A percentile compares a stretch with the other conserved stretches of the same genome.
These are phyloP conservation scores for Anneissia japonica DNA, from an alignment of 35 echinoderm and acorn worm genomes.

Conservation along the genomic window DNA sequence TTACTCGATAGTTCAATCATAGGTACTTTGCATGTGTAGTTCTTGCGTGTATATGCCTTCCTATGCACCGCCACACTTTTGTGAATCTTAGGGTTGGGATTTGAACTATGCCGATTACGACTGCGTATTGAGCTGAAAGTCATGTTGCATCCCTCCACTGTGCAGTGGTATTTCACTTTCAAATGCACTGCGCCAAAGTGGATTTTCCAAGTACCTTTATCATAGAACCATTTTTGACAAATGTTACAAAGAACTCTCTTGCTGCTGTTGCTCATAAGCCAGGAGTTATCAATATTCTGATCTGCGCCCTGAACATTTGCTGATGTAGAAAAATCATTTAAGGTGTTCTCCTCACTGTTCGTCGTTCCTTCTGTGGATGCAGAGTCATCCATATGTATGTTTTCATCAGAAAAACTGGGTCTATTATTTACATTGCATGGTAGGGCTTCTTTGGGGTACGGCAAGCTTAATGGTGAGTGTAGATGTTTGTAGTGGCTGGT, in stretches of 20 bases:
- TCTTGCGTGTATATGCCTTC: neutral
- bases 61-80: neutral
- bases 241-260: slow-evolving; percentile 41
- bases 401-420: neutral
- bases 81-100: slow-evolving; percentile 49
- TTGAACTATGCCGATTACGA: slow-evolving; percentile 48
- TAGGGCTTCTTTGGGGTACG: neutral
- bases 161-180: slow-evolving; percentile 49
- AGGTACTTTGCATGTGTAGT: neutral
- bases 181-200: slow-evolving; percentile 45
- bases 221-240: slow-evolving; percentile 44
- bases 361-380: neutral
- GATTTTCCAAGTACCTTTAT: slow-evolving; percentile 56
- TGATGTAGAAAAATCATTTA: neutral
- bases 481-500: neutral
- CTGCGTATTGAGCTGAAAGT: slow-evolving; percentile 49
- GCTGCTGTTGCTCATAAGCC: slow-evolving; percentile 3
- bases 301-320: neutral
- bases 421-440: neutral
- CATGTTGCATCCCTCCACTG: slow-evolving; percentile 51
- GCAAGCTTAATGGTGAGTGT: neutral
- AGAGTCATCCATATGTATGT: neutral
- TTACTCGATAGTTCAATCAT: neutral
- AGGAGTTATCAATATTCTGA: neutral
- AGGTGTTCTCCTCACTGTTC: neutral